Conservation (phyloP, 2,888 invertebrate species). For the Nudaria mundana region DNA sequence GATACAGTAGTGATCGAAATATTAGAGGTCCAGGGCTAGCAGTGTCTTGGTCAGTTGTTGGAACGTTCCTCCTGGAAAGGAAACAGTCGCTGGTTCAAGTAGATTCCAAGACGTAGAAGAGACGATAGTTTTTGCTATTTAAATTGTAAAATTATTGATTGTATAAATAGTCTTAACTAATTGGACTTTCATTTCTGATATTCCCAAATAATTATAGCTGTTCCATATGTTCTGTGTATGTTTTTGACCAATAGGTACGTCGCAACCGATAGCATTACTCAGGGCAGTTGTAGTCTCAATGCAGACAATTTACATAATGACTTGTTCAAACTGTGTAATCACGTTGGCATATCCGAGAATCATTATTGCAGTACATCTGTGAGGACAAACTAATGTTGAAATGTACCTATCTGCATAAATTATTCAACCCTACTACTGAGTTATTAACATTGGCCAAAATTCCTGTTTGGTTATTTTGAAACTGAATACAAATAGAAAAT, state of each 20-base stretch:
- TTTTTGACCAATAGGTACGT: neutral
- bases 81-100: too few species aligned
- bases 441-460: slow-evolving; percentile 8
- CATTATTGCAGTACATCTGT: slow-evolving; percentile 24
- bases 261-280: neutral
- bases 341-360: slow-evolving; percentile 24
- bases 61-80: too few species aligned
- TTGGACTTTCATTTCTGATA: too few species aligned
- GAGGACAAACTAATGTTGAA: slow-evolving; percentile 1
- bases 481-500: too few species aligned
- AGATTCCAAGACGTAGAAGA: too few species aligned
- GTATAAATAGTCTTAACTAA: too few species aligned
- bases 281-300: slow-evolving; percentile 2
- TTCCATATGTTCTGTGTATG: neutral
- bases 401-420: slow-evolving; percentile 5
- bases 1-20: too few species aligned
- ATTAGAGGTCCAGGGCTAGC: too few species aligned
- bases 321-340: slow-evolving; percentile 26
- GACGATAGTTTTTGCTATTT: too few species aligned
- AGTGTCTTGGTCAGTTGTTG: too few species aligned
- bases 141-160: too few species aligned
- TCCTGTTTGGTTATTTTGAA: too few species aligned
- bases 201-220: neutral
- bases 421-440: neutral
- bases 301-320: slow-evolving; percentile 26